These are phyloP conservation scores for Leucoraja erinaceus DNA, from an alignment of 2,113 vertebrate genomes.

Conservation along the genomic window DNA sequence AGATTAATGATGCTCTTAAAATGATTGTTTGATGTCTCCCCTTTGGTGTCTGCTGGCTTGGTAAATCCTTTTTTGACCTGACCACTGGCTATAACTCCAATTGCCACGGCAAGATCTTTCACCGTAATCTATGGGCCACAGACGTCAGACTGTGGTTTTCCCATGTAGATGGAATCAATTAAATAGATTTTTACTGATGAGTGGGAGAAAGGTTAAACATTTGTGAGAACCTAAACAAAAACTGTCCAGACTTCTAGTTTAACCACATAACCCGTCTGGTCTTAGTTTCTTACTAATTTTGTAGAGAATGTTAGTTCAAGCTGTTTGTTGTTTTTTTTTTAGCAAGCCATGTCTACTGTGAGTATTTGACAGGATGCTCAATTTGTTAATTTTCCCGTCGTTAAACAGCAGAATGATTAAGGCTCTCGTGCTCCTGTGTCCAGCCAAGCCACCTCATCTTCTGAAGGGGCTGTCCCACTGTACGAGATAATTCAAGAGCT, in stretches of 20 bases:
- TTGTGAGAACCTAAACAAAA: constrained; percentile 49
- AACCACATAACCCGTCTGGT: constrained; percentile 42
- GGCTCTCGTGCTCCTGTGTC: neutral
- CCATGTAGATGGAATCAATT: constrained; percentile 61
- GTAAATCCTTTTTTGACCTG: constrained; percentile 70
- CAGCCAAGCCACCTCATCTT: neutral
- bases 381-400: neutral
- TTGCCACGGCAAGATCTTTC: constrained; percentile 57
- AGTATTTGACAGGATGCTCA: neutral
- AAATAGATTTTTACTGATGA: constrained; percentile 56
- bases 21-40: constrained; percentile 67
- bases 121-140: constrained; percentile 60
- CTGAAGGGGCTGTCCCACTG: too few species aligned
- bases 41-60: constrained; percentile 63
- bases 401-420: neutral
- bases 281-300: constrained; percentile 31
- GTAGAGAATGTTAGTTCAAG: neutral
- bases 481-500: too few species aligned
- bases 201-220: constrained; percentile 50
- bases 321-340: neutral
- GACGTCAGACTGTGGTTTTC: constrained; percentile 59
- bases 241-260: constrained; percentile 44
- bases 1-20: constrained; percentile 77
- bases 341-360: neutral
- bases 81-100: constrained; percentile 57